These are phyloP conservation scores for Gymnocheta viridis DNA, from an alignment of 2,888 invertebrate genomes.

Conservation along the genomic window DNA sequence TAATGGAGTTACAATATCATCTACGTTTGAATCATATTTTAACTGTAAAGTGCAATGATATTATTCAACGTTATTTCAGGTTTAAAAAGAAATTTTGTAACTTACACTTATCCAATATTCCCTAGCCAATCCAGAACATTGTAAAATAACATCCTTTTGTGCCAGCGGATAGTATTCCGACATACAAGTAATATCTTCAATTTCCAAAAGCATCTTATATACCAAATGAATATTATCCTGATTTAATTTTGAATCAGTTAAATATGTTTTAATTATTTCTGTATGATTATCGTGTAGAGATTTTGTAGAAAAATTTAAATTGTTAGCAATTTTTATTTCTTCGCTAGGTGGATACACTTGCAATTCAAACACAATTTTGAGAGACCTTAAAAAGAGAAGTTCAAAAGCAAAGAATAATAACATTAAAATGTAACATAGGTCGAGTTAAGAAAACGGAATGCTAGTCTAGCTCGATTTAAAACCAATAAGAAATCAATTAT, in stretches of 20 bases:
- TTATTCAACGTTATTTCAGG: not conserved
- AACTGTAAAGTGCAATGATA: conserved; percentile 16
- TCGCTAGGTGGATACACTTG: conserved; percentile 59
- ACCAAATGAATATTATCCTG: conserved; percentile 72
- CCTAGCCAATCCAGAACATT: not conserved
- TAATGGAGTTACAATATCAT: conserved; percentile 72
- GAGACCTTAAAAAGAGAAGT: conserved; percentile 16
- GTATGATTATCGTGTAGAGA: conserved; percentile 42
- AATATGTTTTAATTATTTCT: conserved; percentile 44
- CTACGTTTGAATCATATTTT: conserved; percentile 67
- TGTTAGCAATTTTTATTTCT: conserved; percentile 59
- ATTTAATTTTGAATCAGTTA: conserved; percentile 20
- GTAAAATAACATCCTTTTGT: conserved; percentile 62
- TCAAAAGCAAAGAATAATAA: too few relatives aligned
- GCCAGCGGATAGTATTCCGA: conserved; percentile 70
- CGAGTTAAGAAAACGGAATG: too few relatives aligned
- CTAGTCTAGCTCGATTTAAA: too few relatives aligned
- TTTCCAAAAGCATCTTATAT: conserved; percentile 74
- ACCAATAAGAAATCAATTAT: too few relatives aligned
- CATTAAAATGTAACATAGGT: not conserved
- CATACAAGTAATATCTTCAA: conserved; percentile 76
- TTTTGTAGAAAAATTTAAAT: conserved; percentile 56
- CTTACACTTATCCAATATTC: conserved; percentile 62
- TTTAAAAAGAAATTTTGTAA: not conserved
- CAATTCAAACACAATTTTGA: conserved; percentile 12